Base-by-base conservation (phyloP, 2,797 vertebrate species). In the Orestias chungarensis region DNA sequence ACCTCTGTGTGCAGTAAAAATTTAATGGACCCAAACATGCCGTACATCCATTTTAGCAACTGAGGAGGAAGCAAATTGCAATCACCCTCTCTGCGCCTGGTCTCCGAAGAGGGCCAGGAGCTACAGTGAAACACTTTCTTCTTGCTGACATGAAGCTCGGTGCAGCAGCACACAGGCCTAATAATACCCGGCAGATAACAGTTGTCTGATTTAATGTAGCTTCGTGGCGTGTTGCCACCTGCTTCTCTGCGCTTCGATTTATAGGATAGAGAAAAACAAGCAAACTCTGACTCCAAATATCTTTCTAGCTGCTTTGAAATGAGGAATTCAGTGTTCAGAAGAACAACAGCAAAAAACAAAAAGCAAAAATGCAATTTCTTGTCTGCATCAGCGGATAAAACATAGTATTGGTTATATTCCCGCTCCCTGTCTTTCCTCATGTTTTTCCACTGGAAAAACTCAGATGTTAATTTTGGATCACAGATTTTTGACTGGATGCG, bases 11-110 rank as follows among this genome's bases (percentile, higher is more conserved):
- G 64, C 87, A 64, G 83, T 87, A 83, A 88, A 85, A 80, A 80
- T 86, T 76, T 84, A 85, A 89, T 88, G 81, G 84, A 83, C 77
- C 78, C 78, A 81, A 86, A 88, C 76, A 83, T 29, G 68, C 71
- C 85, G 77, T 83, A 84, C 81, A 74, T 88, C 81, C 86, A 67
- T 76, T 83, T 70, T 73, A 76, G 81, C 81, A 54, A 66, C 73
- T 52, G 75, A 79, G 84, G 71, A 75, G 86, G 71, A 42, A 73
- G 79, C 77, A 76, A 85, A 86, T 84, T 86, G 79, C 59, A 79
- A 71, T 86, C 83, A 62, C 31, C 74, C 71, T 73, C 71, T 70
- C 70, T 40, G 55, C 4, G 42, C 54, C 59, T 18, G 6, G 64
- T 64, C 80, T 82, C 73, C 1, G 27, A 81, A 76, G 76, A 86